Conservation (phyloP, 2,888 invertebrate species). For the Coleophora flavipennella region DNA sequence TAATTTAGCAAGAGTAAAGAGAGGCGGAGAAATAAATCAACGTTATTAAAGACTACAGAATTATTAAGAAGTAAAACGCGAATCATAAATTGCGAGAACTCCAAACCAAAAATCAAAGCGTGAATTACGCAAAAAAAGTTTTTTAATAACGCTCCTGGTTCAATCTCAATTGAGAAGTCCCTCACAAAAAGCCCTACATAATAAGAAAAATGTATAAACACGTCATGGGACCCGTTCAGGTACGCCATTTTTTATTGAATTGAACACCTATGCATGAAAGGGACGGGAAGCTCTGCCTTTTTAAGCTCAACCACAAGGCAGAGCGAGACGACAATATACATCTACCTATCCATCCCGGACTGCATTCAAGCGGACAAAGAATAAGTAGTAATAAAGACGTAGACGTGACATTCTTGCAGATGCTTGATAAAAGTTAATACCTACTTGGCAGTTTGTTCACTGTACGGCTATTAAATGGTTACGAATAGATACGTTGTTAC, state of each 20-base stretch:
- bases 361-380: conserved; percentile 66
- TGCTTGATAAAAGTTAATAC: conserved; percentile 69
- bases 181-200: conserved; percentile 54
- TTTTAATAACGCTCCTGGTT: conserved; percentile 66
- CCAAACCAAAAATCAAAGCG: conserved; percentile 42
- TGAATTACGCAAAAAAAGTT: conserved; percentile 57
- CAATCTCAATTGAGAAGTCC: conserved; percentile 65
- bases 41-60: no score
- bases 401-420: conserved; percentile 70
- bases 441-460: conserved; percentile 61
- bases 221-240: conserved; percentile 65
- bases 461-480: conserved; percentile 60
- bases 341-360: conserved; percentile 30
- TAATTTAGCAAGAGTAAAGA: no score
- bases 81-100: conserved; percentile 37
- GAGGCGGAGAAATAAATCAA: no score
- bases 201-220: conserved; percentile 70
- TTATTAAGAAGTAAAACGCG: conserved; percentile 15
- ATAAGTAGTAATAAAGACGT: conserved; percentile 70
- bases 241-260: conserved; percentile 70
- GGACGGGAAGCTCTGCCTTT: conserved; percentile 45
- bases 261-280: conserved; percentile 61
- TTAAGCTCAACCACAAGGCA: conserved; percentile 35
- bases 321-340: conserved; percentile 33
- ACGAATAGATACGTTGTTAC: conserved; percentile 62